Conservation (phyloP, 2,888 invertebrate species). For the Orchestes rusci region DNA sequence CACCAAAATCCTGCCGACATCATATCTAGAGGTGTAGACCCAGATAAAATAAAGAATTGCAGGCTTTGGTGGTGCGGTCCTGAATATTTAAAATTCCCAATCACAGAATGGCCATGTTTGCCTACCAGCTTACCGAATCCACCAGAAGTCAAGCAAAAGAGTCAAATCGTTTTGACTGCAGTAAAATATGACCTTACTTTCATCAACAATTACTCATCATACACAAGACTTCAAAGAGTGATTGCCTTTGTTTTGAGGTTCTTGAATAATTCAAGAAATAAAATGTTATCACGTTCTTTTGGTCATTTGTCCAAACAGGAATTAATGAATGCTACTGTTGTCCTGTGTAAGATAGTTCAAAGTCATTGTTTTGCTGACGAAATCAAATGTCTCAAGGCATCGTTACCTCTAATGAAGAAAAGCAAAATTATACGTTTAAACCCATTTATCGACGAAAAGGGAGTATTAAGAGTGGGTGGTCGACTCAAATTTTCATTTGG, state of each 20-base stretch:
- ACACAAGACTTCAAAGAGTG: slow-evolving; percentile 6
- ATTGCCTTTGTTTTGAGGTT: slow-evolving; percentile 6
- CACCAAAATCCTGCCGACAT: slow-evolving; percentile 17
- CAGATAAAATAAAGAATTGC: slow-evolving; percentile 4
- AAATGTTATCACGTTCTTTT: neutral
- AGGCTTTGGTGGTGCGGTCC: slow-evolving; percentile 14
- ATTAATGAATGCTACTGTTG: slow-evolving; percentile 1
- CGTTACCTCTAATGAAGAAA: neutral
- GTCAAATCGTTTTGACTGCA: neutral
- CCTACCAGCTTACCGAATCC: neutral
- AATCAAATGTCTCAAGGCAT: neutral
- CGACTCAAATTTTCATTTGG: neutral
- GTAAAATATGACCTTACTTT: neutral
- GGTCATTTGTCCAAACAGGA: neutral
- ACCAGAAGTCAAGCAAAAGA: neutral
- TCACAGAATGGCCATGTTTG: neutral
- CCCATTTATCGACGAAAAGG: slow-evolving; percentile 4
- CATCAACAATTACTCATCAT: slow-evolving; percentile 11
- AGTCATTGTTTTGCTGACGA: slow-evolving; percentile 10
- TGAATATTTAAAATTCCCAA: neutral
- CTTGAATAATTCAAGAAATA: slow-evolving; percentile 7
- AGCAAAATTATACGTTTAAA: slow-evolving; percentile 1
- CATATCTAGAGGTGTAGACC: slow-evolving; percentile 13
- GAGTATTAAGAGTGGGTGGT: slow-evolving; percentile 3
- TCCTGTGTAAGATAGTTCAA: slow-evolving; percentile 9